A percentile compares a stretch with the other conserved stretches of the same genome.
phyloP scores from a whole-genome alignment of 1,140 invertebrate species.

The Hyphantria cunea region DNA sequence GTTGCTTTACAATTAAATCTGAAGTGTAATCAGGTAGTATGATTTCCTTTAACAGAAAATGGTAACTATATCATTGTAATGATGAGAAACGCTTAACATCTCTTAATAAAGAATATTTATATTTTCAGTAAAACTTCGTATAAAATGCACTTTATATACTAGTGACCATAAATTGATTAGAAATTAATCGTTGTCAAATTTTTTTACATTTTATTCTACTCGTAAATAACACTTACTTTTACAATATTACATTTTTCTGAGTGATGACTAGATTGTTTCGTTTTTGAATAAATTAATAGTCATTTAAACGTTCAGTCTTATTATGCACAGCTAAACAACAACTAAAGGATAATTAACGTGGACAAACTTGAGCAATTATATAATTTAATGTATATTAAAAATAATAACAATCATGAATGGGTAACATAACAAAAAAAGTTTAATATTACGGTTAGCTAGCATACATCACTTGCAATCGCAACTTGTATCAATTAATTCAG shows the following conservation, averaged over 20 bases:
- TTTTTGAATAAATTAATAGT: slow-evolving; percentile 30
- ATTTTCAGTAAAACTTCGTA: slow-evolving; percentile 45
- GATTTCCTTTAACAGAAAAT: neutral
- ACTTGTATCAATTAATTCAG: too few relatives aligned
- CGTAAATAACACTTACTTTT: slow-evolving; percentile 21
- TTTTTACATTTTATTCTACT: slow-evolving; percentile 41
- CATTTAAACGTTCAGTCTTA: slow-evolving; percentile 52
- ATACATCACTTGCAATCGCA: neutral
- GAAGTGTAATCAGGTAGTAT: too few relatives aligned
- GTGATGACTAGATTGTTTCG: slow-evolving; percentile 28
- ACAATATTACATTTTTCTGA: slow-evolving; percentile 27
- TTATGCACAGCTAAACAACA: slow-evolving; percentile 36
- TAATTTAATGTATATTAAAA: slow-evolving; percentile 5
- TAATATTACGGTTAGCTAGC: slow-evolving; percentile 6
- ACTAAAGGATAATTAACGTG: slow-evolving; percentile 18
- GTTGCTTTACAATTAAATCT: too few relatives aligned
- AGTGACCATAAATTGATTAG: slow-evolving; percentile 42
- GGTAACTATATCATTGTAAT: neutral
- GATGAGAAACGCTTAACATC: neutral
- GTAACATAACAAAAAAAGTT: slow-evolving; percentile 15
- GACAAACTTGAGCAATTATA: slow-evolving; percentile 12
- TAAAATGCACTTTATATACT: slow-evolving; percentile 53
- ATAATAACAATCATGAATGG: slow-evolving; percentile 16
- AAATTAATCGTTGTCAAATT: slow-evolving; percentile 52
- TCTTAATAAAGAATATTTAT: slow-evolving; percentile 6